Base-by-base conservation (phyloP, 2,888 invertebrate species). In the Nemoura dubitans region DNA sequence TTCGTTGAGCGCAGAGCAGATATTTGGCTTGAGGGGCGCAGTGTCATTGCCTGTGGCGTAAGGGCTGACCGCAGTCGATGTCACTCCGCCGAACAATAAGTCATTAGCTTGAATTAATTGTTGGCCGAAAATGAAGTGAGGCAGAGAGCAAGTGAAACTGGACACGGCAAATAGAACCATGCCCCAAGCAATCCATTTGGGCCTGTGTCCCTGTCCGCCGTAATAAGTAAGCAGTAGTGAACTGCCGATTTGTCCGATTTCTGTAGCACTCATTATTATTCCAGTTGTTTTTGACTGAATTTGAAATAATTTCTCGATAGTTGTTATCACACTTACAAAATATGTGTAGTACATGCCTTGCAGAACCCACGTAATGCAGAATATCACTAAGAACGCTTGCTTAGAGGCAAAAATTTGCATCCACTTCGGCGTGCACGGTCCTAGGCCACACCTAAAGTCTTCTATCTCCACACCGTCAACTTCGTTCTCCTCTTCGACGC, bases 261-360 rank as follows among this genome's bases (percentile, higher is more conserved):
- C 98, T 27, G 97, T 97, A 88, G 97, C 97, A 89, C 97, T 97
- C 93, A 98, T 94, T 89, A 98, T 94, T 87, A 97, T 95, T 43
- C 88, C 98, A 0, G 97, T 98, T 78, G 97, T 97, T 92, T 96
- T 97, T 87, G 97, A 97, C 91, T 97, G 97, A 88, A 98, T 96
- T 92, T 97, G 96, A 91, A 97, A 98, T 88, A 98, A 93, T 92
- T 97, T 98, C 92, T 98, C 98, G 89, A 98, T 96, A 43, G 98
- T 98, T 87, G 98, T 98, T 90, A 98, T 97, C 89, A 97, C 97
- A 91, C 97, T 97, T 87, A 98, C 98, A 91, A 98, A 97, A 92
- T 98, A 98, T 78, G 98, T 98, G 92, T 96, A 96, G 92, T 97
- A 98, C 97, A 98, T 98, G 88, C 98, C 98, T 92, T 93, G 92